Evolutionary conservation across 1,140 invertebrate genomes (phyloP), one percentile per base, ranked within the genome.

Genomic region (Danaus plexippus): DNA sequence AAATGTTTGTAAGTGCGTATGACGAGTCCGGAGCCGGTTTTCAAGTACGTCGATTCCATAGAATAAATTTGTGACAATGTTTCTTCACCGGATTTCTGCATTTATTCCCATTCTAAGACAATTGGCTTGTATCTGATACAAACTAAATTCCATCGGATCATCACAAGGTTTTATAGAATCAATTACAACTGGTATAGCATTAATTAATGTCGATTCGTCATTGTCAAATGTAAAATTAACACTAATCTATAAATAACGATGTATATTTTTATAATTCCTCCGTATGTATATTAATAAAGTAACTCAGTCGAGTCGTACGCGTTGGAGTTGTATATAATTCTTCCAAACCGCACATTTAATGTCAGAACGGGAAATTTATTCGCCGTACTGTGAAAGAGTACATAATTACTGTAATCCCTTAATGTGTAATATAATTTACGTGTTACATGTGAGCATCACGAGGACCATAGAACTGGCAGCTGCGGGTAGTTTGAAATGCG

Each of bases 331-430:
- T 48, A 12, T 57, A 61, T 67, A 64, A 59, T 63, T 58, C 57
- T 67, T 64, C 54, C 57, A 52, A 49, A 62, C 49, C 55, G 42
- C 61, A 59, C 52, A 57, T 65, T 60, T 58, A 49, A 60, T 57
- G 67, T 63, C 54, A 47, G 50, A 52, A n/a, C 61, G 57, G 54
- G 67, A 66, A 57, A 63, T 61, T 54, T 67, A 64, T 59, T 56
- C 54, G 49, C 54, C 52, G 15, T 57, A 45, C 47, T 59, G 56
- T 61, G 54, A 57, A 61, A 61, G 41, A 61, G 52, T 61, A 63
- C 54, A 59, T 69, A 66, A 69, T 69, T 66, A 66, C 64, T 58
- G 50, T 66, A 69, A 69, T 69, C 67, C 59, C 61, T 59, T 69
- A 61, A 69, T 66, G 67, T 63, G 56, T 52, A 52, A 57, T 52